Conservation (phyloP, 2,797 vertebrate species). For the Helostoma temminkii region DNA sequence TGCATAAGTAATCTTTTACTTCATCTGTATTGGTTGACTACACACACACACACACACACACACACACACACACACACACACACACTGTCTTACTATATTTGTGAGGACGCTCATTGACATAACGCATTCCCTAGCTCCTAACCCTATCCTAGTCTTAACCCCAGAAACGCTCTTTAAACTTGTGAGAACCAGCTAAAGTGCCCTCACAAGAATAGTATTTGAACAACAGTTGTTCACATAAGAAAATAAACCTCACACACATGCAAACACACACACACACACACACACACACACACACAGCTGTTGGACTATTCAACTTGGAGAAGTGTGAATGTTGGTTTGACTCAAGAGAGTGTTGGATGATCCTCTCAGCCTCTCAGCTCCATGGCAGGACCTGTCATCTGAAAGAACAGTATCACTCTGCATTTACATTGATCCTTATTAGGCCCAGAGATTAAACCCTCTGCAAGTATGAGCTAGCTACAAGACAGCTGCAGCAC, state of each 20-base stretch:
- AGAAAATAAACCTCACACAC: neutral
- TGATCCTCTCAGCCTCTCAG: conserved; percentile 79
- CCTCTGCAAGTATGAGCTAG: conserved; percentile 60
- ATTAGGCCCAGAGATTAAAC: conserved; percentile 82
- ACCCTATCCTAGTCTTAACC: no score
- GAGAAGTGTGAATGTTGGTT: conserved; percentile 56
- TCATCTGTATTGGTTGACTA: conserved; percentile 47
- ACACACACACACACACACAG: conserved; percentile 10
- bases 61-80: conserved; percentile 7
- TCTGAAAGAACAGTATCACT: conserved; percentile 79
- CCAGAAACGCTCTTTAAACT: no score
- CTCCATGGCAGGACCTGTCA: conserved; percentile 71
- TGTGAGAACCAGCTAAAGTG: no score
- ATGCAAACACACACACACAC: conserved; percentile 6
- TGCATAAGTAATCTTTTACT: conserved; percentile 62
- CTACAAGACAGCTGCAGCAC: conserved; percentile 42
- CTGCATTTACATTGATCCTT: conserved; percentile 86
- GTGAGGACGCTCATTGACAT: no score
- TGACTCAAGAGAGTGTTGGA: conserved; percentile 63
- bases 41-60: conserved; percentile 4
- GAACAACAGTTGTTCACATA: no score
- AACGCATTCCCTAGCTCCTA: no score
- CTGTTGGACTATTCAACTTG: conserved; percentile 32
- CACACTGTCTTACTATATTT: no score
- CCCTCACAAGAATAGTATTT: no score